Evolutionary conservation across 2,113 vertebrate species (phyloP), one percentile per base, ranked within the genome.

Genomic region (Rana temporaria): DNA sequence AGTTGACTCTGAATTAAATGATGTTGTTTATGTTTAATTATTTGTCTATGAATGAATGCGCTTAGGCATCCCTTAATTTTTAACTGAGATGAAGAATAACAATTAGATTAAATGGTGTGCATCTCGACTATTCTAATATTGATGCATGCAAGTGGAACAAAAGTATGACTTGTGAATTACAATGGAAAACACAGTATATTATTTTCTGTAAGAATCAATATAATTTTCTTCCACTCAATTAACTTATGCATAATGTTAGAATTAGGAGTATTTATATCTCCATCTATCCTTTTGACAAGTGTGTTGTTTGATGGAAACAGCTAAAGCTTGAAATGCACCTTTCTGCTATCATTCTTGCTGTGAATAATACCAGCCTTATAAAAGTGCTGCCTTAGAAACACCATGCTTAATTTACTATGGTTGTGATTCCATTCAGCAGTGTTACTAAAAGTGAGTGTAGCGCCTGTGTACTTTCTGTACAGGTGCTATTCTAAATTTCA

Each of bases 61-160:
- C 70, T 63, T 56, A 66, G 79, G 68, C 68, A 55, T 55, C 57
- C 19, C 26, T 57, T 76, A 76, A 76, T 76, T 83, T 76, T 68
- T 83, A 76, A 76, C 81, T 68, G 81, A 68, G 72, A 76, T 26
- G 8, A 32, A 76, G 72, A 83, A 83, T 83, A 83, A 76, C 72
- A 83, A 83, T 76, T 55, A 68, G 72, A 76, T 68, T 76, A 76
- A 83, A 83, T 83, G 81, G 81, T 83, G 72, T 83, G 81, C 65
- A 83, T 83, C 81, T 57, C 17, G n/a, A 73, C 70, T 75, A n/a
- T 59, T 82, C 53, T 66, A 83, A 83, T 74, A 83, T 76, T 76
- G 62, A 83, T 76, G 81, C 72, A 83, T 76, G 81, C 30, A 64
- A 59, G 63, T 68, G 72, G 71, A 83, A 83, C 48, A 76, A 76